Evolutionary conservation across 1,140 invertebrate species (phyloP).

Genomic region (Aphaenogaster ashmeadi): DNA sequence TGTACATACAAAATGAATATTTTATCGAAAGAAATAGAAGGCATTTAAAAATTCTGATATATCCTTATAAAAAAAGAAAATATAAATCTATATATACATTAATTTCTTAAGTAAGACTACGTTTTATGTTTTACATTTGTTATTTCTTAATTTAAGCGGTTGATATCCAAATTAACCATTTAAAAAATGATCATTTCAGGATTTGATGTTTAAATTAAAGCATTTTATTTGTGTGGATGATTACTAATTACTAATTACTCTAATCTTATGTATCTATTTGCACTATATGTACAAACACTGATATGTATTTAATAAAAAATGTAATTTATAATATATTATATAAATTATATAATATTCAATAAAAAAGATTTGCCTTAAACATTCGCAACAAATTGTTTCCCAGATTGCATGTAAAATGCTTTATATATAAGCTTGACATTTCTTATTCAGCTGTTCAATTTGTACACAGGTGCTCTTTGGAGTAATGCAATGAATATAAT

Average conservation of each 20-base stretch:
- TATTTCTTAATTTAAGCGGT: constrained; percentile 4
- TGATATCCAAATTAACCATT: not conserved
- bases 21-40: not conserved
- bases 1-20: not conserved
- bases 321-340: not conserved
- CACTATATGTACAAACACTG: constrained; percentile 30
- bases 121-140: constrained; percentile 19
- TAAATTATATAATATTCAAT: constrained; percentile 17
- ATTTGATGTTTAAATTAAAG: not conserved
- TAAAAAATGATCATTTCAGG: not conserved
- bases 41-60: not conserved
- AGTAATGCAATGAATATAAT: not conserved
- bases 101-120: not conserved
- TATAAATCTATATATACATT: constrained; percentile 8
- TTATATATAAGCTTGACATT: constrained; percentile 34
- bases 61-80: not conserved
- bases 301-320: constrained; percentile 21
- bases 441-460: constrained; percentile 36
- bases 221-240: not conserved
- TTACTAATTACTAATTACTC: not conserved
- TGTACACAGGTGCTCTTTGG: constrained; percentile 50
- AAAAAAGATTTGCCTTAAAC: constrained; percentile 4
- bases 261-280: not conserved
- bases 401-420: constrained; percentile 1
- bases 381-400: not conserved